Conservation (phyloP, 1,140 invertebrate genomes). For the Reticulitermes speratus region DNA sequence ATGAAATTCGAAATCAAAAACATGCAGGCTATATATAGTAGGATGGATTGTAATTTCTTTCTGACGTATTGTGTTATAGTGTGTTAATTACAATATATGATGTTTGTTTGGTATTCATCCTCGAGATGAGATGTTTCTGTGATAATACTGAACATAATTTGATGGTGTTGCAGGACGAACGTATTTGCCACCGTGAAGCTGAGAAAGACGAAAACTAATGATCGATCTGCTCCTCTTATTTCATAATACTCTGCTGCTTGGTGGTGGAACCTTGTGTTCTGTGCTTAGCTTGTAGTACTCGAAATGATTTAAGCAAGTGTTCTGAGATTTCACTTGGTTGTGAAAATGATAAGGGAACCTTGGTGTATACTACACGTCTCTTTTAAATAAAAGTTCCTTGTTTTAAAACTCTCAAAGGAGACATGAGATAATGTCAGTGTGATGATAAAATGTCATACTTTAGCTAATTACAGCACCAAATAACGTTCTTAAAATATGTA, state of each 20-base stretch:
- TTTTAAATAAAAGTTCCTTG: neutral
- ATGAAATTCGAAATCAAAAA: no score
- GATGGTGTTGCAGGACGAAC: conserved; percentile 65
- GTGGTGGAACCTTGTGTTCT: neutral
- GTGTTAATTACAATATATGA: no score
- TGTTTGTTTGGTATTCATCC: no score
- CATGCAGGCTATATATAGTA: no score
- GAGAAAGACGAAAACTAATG: conserved; percentile 81
- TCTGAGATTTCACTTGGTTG: neutral
- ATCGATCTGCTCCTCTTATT: conserved; percentile 75
- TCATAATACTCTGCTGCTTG: conserved; percentile 25
- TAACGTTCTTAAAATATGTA: no score
- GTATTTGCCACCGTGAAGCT: conserved; percentile 83
- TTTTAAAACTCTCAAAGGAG: no score
- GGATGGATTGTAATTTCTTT: no score
- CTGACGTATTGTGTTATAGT: no score
- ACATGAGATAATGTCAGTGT: no score
- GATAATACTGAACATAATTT: neutral
- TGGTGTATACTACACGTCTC: neutral
- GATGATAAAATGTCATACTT: no score
- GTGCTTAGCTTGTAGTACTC: neutral
- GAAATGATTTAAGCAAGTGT: neutral
- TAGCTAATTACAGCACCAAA: no score
- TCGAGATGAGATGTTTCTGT: neutral
- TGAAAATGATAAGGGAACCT: neutral